A percentile compares a stretch with the other conserved stretches of the same genome.
phyloP scores from a whole-genome alignment of 2,113 vertebrate species.

The Grallaria varia region DNA sequence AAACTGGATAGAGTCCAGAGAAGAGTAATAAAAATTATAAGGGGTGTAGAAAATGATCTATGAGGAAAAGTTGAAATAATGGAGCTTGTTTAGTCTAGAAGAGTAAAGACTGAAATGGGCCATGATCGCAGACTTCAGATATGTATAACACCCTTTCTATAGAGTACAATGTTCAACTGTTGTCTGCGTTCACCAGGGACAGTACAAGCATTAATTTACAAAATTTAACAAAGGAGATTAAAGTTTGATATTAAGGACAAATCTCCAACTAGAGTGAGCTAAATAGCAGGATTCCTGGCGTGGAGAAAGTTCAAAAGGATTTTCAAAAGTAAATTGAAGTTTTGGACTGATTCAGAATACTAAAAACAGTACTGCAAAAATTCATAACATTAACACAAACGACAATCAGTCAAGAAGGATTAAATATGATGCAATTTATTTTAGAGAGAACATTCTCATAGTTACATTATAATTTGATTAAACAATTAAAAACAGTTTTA shows the following conservation, averaged over 20 bases:
- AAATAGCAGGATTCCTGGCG: not conserved
- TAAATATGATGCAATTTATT: not conserved
- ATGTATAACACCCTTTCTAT: not conserved
- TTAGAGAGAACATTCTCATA: not conserved
- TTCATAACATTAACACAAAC: not conserved
- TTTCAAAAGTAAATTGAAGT: not conserved
- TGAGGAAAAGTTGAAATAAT: constrained; percentile 25
- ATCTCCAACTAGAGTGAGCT: not conserved
- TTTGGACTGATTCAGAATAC: not conserved
- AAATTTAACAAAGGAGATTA: not conserved
- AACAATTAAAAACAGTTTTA: not conserved
- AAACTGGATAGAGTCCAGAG: constrained; percentile 14
- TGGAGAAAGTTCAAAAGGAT: not conserved
- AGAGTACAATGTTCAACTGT: not conserved
- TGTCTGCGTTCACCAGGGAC: not conserved
- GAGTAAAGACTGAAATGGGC: not conserved
- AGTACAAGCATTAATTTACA: not conserved
- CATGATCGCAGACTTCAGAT: not conserved
- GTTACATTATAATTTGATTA: not conserved
- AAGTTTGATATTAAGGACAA: not conserved
- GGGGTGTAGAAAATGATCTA: not conserved
- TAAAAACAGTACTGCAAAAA: not conserved
- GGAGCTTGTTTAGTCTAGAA: constrained; percentile 46
- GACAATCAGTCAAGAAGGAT: not conserved
- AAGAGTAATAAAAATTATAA: constrained; percentile 24